Conservation (phyloP, 2,888 invertebrate species). For the Dicroscelio sp. region DNA sequence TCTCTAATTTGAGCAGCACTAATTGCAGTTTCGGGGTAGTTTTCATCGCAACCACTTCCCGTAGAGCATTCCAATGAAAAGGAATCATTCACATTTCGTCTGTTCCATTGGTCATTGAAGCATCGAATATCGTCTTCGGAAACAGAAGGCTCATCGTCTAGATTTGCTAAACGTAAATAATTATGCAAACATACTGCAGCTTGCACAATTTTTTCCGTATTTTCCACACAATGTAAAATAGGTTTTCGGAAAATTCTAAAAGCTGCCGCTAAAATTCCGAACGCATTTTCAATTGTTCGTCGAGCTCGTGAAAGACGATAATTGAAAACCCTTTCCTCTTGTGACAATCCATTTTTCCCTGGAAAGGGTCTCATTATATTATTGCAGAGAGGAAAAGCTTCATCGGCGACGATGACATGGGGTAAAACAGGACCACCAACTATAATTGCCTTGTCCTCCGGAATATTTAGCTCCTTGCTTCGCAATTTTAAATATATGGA, state of each 20-base stretch:
- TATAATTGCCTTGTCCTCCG: not conserved
- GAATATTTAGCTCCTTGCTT: not conserved
- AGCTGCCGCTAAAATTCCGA: not conserved
- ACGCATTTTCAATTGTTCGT: not conserved
- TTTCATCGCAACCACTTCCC: too few relatives aligned
- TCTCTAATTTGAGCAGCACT: too few relatives aligned
- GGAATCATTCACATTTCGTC: too few relatives aligned
- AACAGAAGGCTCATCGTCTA: too few relatives aligned
- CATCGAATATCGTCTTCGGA: too few relatives aligned
- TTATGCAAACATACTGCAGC: not conserved
- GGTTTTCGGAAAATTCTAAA: not conserved
- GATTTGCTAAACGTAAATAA: not conserved
- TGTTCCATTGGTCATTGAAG: too few relatives aligned
- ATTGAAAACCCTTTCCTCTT: not conserved
- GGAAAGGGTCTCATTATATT: slow-evolving; percentile 36
- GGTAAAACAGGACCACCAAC: not conserved
- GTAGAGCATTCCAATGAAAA: too few relatives aligned
- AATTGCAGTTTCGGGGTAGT: too few relatives aligned
- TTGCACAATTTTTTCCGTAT: not conserved
- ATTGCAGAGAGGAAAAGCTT: not conserved
- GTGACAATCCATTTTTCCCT: not conserved
- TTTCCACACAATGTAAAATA: not conserved
- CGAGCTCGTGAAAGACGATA: not conserved
- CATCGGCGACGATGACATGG: not conserved
- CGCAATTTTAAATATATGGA: not conserved